These are phyloP conservation scores for Eristalis arbustorum DNA, from an alignment of 2,888 invertebrate species.

Conservation along the genomic window DNA sequence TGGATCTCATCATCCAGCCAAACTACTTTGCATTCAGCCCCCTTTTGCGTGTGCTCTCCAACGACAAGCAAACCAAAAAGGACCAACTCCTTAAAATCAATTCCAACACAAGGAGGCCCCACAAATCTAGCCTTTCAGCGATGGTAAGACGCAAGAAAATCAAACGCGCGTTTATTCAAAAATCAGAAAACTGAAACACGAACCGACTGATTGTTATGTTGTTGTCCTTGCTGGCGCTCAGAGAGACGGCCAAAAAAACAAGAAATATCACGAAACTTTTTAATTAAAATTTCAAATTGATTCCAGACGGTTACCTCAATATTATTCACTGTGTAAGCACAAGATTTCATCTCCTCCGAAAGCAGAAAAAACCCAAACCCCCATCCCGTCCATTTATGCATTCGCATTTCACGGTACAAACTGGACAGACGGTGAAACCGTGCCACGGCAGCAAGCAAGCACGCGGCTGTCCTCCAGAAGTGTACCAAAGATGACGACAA, in stretches of 20 bases:
- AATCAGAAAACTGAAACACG: background rate
- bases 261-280: slow-evolving; percentile 61
- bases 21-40: slow-evolving; percentile 26
- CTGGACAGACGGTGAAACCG: background rate
- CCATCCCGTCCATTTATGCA: background rate
- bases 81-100: slow-evolving; percentile 48
- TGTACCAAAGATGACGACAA: slow-evolving; percentile 50
- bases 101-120: slow-evolving; percentile 51
- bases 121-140: background rate
- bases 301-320: slow-evolving; percentile 69
- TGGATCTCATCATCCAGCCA: slow-evolving; percentile 26
- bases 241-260: background rate
- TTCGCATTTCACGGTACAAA: too few relatives aligned
- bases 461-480: background rate
- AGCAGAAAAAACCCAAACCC: background rate
- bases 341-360: slow-evolving; percentile 19
- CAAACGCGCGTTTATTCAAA: slow-evolving; percentile 5
- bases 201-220: slow-evolving; percentile 48
- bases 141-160: slow-evolving; percentile 2
- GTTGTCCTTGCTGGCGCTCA: slow-evolving; percentile 34
- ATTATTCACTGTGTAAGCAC: slow-evolving; percentile 64
- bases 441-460: background rate
- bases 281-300: slow-evolving; percentile 70
- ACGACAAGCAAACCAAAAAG: background rate
- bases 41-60: slow-evolving; percentile 60